phyloP scores from a whole-genome alignment of 2,888 invertebrate species.

The Thelaira solivaga region DNA sequence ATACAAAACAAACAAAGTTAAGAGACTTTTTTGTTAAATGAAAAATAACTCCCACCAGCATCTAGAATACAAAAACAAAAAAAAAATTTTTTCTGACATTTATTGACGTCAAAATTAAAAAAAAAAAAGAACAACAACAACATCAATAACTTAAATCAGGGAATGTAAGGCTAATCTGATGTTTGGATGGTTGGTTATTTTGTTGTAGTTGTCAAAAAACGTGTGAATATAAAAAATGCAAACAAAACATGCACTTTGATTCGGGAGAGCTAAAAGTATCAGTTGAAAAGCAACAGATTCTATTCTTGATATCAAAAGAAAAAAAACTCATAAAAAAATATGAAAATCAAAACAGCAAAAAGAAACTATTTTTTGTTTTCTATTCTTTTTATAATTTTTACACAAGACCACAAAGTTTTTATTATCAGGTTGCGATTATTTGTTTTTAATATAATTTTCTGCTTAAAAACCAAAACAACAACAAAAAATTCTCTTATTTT shows the following conservation, averaged over 20 bases:
- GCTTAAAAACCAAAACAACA: constrained; percentile 17
- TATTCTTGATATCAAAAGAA: too few species aligned
- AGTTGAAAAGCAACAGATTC: too few species aligned
- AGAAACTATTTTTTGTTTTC: constrained; percentile 1
- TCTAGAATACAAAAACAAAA: constrained; percentile 56
- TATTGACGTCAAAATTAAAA: constrained; percentile 72
- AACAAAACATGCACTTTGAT: constrained; percentile 23
- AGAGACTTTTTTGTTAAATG: not conserved
- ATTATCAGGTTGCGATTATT: too few species aligned
- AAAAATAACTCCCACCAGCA: constrained; percentile 36
- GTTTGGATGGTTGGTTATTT: not conserved
- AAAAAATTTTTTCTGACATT: constrained; percentile 72
- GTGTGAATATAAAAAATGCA: constrained; percentile 60
- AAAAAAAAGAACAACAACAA: constrained; percentile 19
- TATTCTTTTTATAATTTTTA: too few species aligned
- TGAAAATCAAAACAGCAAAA: not conserved
- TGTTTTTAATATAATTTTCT: constrained; percentile 36
- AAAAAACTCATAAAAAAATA: constrained; percentile 19
- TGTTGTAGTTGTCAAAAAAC: constrained; percentile 60
- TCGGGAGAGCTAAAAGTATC: too few species aligned
- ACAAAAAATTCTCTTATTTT: constrained; percentile 10
- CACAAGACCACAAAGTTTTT: too few species aligned
- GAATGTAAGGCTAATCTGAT: not conserved
- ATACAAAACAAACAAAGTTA: constrained; percentile 35
- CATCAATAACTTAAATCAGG: constrained; percentile 21